Evolutionary conservation across 2,113 vertebrate genomes (phyloP).

Genomic region (Cyprinodon variegatus): DNA sequence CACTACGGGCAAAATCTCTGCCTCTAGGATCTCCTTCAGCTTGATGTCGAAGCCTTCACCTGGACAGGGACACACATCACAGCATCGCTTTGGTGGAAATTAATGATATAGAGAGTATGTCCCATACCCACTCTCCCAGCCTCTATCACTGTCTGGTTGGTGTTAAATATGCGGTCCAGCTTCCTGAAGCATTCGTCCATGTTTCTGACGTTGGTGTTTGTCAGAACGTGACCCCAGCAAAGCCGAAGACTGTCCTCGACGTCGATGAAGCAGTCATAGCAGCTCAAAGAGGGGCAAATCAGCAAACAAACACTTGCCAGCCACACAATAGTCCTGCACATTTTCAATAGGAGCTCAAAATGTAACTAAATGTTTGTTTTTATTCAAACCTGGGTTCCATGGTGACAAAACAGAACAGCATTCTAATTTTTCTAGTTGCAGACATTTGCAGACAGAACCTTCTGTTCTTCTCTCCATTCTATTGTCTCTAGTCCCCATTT

Average conservation of each 20-base stretch:
- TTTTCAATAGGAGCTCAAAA: constrained; percentile 33
- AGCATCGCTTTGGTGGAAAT: background rate
- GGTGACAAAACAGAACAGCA: constrained; percentile 5
- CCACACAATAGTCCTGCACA: constrained; percentile 45
- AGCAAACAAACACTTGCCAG: constrained; percentile 40
- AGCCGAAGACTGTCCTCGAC: constrained; percentile 28
- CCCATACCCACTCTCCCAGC: constrained; percentile 77
- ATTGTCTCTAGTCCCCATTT: constrained; percentile 77
- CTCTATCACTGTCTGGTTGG: constrained; percentile 54
- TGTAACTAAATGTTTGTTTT: constrained; percentile 26
- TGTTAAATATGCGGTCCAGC: constrained; percentile 67
- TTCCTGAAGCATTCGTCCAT: constrained; percentile 66
- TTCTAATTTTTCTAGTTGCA: constrained; percentile 13
- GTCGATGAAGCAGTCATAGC: constrained; percentile 70
- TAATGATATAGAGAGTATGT: background rate
- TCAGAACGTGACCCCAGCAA: constrained; percentile 65
- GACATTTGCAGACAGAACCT: constrained; percentile 16
- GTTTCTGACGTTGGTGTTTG: constrained; percentile 43
- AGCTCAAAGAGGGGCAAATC: constrained; percentile 46
- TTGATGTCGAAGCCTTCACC: constrained; percentile 64
- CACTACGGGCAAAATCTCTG: constrained; percentile 59
- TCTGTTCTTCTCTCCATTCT: constrained; percentile 62
- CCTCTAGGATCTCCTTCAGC: constrained; percentile 66
- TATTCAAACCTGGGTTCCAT: constrained; percentile 40
- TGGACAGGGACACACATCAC: constrained; percentile 36